Conservation (phyloP, 2,888 invertebrate genomes). For the Azorinus chamasolen region DNA sequence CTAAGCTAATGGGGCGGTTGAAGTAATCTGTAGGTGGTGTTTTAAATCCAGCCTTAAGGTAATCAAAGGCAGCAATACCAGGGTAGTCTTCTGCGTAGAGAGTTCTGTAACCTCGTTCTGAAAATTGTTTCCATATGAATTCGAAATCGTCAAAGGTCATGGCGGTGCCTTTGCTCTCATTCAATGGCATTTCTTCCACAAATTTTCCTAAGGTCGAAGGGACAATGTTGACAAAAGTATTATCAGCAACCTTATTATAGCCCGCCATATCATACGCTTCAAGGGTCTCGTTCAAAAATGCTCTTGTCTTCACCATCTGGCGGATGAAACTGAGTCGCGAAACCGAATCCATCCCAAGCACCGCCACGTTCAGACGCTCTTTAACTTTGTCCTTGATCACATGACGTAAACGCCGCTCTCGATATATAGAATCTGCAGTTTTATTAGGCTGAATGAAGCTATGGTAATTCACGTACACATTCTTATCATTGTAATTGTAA, state of each 20-base stretch:
- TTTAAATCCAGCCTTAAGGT: slow-evolving; percentile 91
- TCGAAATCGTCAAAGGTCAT: slow-evolving; percentile 87
- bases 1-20: slow-evolving; percentile 91
- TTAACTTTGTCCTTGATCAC: slow-evolving; percentile 50
- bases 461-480: slow-evolving; percentile 81
- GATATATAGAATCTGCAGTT: slow-evolving; percentile 52
- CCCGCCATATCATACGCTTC: slow-evolving; percentile 93
- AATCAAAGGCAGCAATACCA: slow-evolving; percentile 93
- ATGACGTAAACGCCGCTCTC: slow-evolving; percentile 51
- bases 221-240: slow-evolving; percentile 94
- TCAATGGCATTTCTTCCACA: slow-evolving; percentile 68
- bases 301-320: slow-evolving; percentile 91
- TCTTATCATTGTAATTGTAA: slow-evolving; percentile 69
- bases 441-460: slow-evolving; percentile 76
- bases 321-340: slow-evolving; percentile 94
- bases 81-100: slow-evolving; percentile 94
- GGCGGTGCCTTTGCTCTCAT: slow-evolving; percentile 55
- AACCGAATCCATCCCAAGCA: slow-evolving; percentile 94
- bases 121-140: slow-evolving; percentile 94
- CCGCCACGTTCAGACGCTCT: slow-evolving; percentile 90
- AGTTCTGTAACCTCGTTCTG: slow-evolving; percentile 91
- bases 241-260: slow-evolving; percentile 97
- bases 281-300: slow-evolving; percentile 89
- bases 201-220: slow-evolving; percentile 89
- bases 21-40: slow-evolving; percentile 95